phyloP scores from a whole-genome alignment of 2,797 vertebrate genomes.

The Carcharodon carcharias region DNA sequence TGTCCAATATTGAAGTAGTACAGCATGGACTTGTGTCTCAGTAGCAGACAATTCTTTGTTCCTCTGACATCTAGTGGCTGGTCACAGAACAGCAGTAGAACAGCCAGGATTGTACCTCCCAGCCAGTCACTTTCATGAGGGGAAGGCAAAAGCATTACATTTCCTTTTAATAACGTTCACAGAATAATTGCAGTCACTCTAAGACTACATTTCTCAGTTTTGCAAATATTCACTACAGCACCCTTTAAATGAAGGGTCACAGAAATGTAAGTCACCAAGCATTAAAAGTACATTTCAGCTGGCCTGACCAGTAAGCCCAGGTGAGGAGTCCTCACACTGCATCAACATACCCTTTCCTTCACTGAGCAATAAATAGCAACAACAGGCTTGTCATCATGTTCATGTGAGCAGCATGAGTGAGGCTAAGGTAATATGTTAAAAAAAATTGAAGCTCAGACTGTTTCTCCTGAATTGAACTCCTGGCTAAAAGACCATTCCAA shows the following conservation, averaged over 20 bases:
- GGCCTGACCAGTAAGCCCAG: no score
- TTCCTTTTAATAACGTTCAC: not conserved
- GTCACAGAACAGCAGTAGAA: not conserved
- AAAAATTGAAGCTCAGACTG: not conserved
- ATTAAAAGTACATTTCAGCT: not conserved
- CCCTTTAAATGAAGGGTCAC: not conserved
- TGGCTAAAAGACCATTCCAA: not conserved
- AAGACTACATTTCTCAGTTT: not conserved
- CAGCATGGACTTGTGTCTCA: not conserved
- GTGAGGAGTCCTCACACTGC: no score
- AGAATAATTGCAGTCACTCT: not conserved
- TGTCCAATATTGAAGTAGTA: not conserved
- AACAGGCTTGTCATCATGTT: no score
- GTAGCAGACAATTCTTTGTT: not conserved
- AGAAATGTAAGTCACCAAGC: not conserved
- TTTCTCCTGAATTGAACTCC: not conserved
- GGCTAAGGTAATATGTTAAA: not conserved
- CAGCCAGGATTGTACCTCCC: not conserved
- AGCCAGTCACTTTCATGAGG: not conserved
- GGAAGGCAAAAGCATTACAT: not conserved
- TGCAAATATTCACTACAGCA: not conserved
- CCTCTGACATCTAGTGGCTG: not conserved
- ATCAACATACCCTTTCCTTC: not conserved
- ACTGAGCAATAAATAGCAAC: no score
- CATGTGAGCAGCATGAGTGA: not conserved